Evolutionary conservation across 1,140 invertebrate genomes (phyloP), one percentile per base, ranked within the genome.

Genomic region (Polyergus mexicanus): DNA sequence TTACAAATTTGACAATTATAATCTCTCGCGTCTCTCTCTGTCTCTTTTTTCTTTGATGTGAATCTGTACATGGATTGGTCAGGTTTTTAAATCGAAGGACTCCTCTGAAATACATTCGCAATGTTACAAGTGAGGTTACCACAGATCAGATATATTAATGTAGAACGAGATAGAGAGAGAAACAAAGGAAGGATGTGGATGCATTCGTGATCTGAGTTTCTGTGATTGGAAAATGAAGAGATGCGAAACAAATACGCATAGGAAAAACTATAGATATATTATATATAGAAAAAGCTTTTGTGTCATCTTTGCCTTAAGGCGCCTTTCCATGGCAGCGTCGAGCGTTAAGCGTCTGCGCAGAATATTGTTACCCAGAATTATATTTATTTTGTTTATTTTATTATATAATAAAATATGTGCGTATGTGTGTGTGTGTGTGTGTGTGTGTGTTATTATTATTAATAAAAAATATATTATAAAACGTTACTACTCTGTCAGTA

Each of bases 111-210:
- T 84, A 60, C 32, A 60, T 56, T 68, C 38, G 47, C 58, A 32
- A 51, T 62, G 58, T 74, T 69, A 68, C 56, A 68, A 63, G 51
- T 41, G 58, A 83, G 63, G 60, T 86, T 86, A 56, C n/a, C 35
- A n/a, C 28, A 84, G 78, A 89, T 89, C 44, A n/a, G 51, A 81
- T 74, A 89, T 89, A 86, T 89, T 35, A 28, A 84, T 28, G 41
- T 19, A 56, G 54, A 80, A 89, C 63, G 54, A 84, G 54, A 80
- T 69, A n/a, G 25, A n/a, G 25, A 38, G 54, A 87, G 65, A 58
- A 84, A 89, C 88, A 90, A 90, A 90, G 71, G 74, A 47, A 89
- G 88, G 85, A 89, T 89, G 74, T 84, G 71, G 54, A 62, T 28
- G 62, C 58, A 77, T 71, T 58, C 71, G 76, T 19, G 78, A 86